Evolutionary conservation across 1,140 invertebrate species (phyloP), one percentile per base, ranked within the genome.

Genomic region (Aphidius gifuensis): DNA sequence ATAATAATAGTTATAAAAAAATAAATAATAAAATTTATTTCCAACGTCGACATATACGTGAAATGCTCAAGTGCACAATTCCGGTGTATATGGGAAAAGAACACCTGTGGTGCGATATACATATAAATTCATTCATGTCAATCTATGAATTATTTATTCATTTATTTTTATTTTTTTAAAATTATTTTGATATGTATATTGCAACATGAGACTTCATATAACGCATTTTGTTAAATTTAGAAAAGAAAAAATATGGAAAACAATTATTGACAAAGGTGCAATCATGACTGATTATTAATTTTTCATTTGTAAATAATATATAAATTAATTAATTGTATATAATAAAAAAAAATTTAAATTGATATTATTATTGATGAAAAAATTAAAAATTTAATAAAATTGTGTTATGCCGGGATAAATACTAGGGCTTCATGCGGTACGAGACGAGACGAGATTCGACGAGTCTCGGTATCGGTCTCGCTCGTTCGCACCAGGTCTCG

Each of bases 11-110:
- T 32, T 32, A 32, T 32, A 32, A 32, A 32, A 32, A 32, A 32
- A 32, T 32, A 32, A 32, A 32, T 32, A 32, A 32, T 32, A 32
- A 32, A 32, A 32, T 32, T 51, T 57, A 48, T 58, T 63, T 45
- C 47, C 32, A 40, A 57, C 42, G 44, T 57, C 43, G 55, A 57
- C 42, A 40, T 45, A 16, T 38, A 50, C 48, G 48, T 51, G 58
- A 40, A 47, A 51, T 60, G 57, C 42, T 47, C 51, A 62, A 64
- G 59, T 67, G 66, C 62, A 59, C 54, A 67, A 61, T 64, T 60
- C 50, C 66, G 60, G 62, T 64, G 65, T 46, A 44, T 44, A 44
- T 44, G 43, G 58, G 66, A 64, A 67, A 50, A 16, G 50, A 49
- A 61, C 66, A 67, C 62, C 66, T 67, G 66, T 54, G 39, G 43